These are phyloP conservation scores for Hylaea fasciaria DNA, from an alignment of 2,888 invertebrate genomes.

Conservation along the genomic window DNA sequence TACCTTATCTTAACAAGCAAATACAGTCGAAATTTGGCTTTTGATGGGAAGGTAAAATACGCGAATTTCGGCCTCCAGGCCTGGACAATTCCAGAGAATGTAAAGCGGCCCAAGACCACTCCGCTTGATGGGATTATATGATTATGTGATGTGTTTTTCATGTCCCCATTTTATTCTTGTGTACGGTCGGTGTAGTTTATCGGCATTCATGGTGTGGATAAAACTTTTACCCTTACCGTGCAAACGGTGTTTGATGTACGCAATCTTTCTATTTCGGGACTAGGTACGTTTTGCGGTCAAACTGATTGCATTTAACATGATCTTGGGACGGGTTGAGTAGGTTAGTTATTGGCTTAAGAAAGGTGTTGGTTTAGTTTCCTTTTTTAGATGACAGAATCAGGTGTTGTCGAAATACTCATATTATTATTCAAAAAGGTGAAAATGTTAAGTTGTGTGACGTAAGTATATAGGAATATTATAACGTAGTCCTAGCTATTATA, in stretches of 20 bases:
- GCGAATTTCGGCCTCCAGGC: constrained; percentile 40
- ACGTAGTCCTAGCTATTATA: too few species aligned
- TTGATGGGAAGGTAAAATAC: constrained; percentile 22
- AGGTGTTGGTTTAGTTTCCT: background rate
- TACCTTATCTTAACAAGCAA: background rate
- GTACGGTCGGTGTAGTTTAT: constrained; percentile 60
- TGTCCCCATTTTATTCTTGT: constrained; percentile 66
- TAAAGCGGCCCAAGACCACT: constrained; percentile 62
- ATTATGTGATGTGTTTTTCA: constrained; percentile 74
- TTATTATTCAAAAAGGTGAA: too few species aligned
- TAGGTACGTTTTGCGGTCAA: constrained; percentile 28
- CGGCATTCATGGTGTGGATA: constrained; percentile 39
- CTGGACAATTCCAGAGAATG: constrained; percentile 54
- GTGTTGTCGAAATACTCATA: too few species aligned
- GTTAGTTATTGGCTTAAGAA: background rate
- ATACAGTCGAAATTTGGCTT: constrained; percentile 13
- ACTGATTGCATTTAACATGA: constrained; percentile 4
- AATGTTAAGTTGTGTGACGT: too few species aligned
- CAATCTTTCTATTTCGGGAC: constrained; percentile 28
- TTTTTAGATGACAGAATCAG: too few species aligned
- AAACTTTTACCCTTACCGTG: constrained; percentile 40
- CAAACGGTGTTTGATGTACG: constrained; percentile 26
- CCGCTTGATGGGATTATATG: constrained; percentile 68
- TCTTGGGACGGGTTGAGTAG: constrained; percentile 3
- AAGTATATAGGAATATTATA: too few species aligned